These are phyloP conservation scores for Oreonectes daqikongensis DNA, from an alignment of 2,797 vertebrate species.

Conservation along the genomic window DNA sequence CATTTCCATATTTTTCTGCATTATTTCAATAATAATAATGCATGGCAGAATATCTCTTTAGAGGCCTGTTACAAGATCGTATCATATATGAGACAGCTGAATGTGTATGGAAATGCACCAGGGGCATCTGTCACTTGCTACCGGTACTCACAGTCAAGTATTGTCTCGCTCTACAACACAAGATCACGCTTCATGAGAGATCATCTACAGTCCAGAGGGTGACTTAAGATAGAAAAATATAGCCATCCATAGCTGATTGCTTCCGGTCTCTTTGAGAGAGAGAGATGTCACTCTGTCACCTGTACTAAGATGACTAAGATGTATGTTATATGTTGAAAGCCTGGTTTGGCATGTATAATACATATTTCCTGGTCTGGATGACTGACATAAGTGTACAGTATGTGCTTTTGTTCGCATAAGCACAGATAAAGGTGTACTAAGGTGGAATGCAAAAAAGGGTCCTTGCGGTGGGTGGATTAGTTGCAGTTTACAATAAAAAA, in stretches of 20 bases:
- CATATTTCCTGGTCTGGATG: constrained; percentile 57
- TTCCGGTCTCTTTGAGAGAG: constrained; percentile 53
- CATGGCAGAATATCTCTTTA: not conserved
- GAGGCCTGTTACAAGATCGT: constrained; percentile 11
- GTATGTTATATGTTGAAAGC: constrained; percentile 9
- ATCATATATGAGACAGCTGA: constrained; percentile 21
- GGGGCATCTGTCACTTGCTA: constrained; percentile 6
- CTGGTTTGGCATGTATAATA: constrained; percentile 60
- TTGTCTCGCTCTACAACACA: not conserved
- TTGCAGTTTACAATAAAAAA: not conserved
- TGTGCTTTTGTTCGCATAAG: not conserved
- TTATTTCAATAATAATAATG: constrained; percentile 2
- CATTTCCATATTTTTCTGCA: not conserved
- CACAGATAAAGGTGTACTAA: not conserved
- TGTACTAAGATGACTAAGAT: not conserved
- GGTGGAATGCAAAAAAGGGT: too few species aligned
- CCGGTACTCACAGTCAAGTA: not conserved
- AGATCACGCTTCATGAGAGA: constrained; percentile 5
- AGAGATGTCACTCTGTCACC: constrained; percentile 62
- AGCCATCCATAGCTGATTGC: constrained; percentile 50
- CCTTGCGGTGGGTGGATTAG: not conserved
- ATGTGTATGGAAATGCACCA: constrained; percentile 36
- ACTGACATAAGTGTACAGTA: constrained; percentile 43
- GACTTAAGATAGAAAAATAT: constrained; percentile 57
- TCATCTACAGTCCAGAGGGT: constrained; percentile 21